Conservation (phyloP, 2,888 invertebrate genomes). For the Amorpha juglandis region DNA sequence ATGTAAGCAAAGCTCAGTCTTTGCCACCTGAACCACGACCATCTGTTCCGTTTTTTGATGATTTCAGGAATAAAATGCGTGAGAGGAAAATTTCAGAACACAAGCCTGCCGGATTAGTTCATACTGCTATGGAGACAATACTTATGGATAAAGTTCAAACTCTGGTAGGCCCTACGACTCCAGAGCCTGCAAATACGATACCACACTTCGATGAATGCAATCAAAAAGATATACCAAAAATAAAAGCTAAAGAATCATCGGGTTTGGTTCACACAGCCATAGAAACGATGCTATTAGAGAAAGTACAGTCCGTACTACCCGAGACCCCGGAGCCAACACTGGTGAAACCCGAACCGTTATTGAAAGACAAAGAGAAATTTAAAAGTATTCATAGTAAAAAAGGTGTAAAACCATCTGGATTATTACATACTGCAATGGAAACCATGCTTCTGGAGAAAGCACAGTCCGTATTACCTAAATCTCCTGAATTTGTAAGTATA, state of each 20-base stretch:
- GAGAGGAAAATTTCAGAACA: conserved; percentile 31
- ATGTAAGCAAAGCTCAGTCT: conserved; percentile 25
- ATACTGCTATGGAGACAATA: conserved; percentile 52
- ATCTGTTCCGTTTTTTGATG: conserved; percentile 38
- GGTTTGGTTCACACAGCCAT: conserved; percentile 46
- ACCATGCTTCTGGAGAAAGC: conserved; percentile 80
- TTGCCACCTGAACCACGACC: conserved; percentile 21
- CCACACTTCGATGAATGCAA: conserved; percentile 30
- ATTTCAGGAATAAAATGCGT: conserved; percentile 31
- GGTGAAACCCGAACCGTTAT: not conserved
- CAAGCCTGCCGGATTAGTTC: conserved; percentile 44
- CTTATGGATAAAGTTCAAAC: conserved; percentile 76
- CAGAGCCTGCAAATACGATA: conserved; percentile 41
- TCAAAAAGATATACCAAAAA: conserved; percentile 35
- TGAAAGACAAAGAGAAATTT: conserved; percentile 21
- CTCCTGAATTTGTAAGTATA: not conserved
- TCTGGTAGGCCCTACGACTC: conserved; percentile 60
- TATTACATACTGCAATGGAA: conserved; percentile 76
- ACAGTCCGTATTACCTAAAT: conserved; percentile 49
- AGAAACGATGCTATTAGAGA: conserved; percentile 44
- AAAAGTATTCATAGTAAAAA: conserved; percentile 28
- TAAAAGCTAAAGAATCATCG: conserved; percentile 33
- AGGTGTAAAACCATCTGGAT: conserved; percentile 48
- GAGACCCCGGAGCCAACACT: conserved; percentile 33
- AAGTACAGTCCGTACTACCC: conserved; percentile 37